Conservation (phyloP, 2,888 invertebrate genomes). For the Xestia sexstrigata region DNA sequence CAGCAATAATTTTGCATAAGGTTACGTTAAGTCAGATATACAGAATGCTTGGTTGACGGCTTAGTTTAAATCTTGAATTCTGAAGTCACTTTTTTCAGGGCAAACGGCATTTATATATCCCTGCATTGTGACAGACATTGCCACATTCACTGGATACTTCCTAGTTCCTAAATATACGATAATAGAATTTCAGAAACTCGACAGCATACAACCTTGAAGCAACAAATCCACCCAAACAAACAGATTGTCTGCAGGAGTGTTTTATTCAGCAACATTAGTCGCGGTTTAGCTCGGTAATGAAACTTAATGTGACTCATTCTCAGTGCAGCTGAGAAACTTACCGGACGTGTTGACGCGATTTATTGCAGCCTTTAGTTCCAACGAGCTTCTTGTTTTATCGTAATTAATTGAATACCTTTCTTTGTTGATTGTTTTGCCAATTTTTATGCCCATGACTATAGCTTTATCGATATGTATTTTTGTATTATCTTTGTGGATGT, state of each 20-base stretch:
- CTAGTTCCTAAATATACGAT: neutral
- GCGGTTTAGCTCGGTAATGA: conserved; percentile 43
- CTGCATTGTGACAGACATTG: neutral
- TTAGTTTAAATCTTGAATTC: neutral
- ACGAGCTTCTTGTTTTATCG: conserved; percentile 8
- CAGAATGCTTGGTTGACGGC: too few species aligned
- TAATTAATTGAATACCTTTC: conserved; percentile 11
- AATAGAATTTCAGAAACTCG: neutral
- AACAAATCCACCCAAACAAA: neutral
- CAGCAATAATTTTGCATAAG: too few species aligned
- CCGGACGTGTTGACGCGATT: conserved; percentile 15
- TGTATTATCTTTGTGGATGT: neutral
- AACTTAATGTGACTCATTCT: conserved; percentile 51
- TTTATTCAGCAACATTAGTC: conserved; percentile 43
- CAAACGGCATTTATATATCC: neutral
- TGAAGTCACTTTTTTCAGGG: neutral
- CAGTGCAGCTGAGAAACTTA: conserved; percentile 18
- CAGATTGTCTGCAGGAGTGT: neutral
- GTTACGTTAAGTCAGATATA: too few species aligned
- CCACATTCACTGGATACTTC: neutral
- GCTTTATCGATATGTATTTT: neutral
- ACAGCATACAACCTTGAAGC: neutral
- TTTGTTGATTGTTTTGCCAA: neutral
- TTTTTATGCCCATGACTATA: neutral
- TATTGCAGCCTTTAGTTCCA: conserved; percentile 32